Percentiles rank a stretch among this genome's conserved stretches.
phyloP scores from a whole-genome alignment of 2,888 invertebrate species.

The Linnaemya vulpina region DNA sequence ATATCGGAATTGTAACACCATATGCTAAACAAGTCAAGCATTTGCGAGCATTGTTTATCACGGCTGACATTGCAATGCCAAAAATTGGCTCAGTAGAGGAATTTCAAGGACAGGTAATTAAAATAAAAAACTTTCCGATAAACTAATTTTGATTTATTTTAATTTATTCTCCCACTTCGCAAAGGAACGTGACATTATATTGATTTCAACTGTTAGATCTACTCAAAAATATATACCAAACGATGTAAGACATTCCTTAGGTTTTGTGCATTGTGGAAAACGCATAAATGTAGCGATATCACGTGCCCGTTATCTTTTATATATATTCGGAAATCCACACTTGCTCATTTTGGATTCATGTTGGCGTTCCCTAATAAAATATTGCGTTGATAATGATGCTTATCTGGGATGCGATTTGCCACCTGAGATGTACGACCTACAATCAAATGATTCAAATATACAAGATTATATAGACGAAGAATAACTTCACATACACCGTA shows the following conservation, averaged over 20 bases:
- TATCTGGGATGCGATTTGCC: constrained; percentile 89
- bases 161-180: constrained; percentile 2
- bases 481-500: background rate
- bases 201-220: constrained; percentile 88
- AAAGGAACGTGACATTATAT: constrained; percentile 85
- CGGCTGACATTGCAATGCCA: constrained; percentile 84
- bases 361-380: constrained; percentile 87
- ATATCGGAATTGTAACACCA: constrained; percentile 94
- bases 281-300: constrained; percentile 95
- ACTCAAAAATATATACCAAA: constrained; percentile 80
- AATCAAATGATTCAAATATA: constrained; percentile 2
- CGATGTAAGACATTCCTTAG: constrained; percentile 85
- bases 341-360: constrained; percentile 86
- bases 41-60: constrained; percentile 81
- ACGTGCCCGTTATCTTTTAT: constrained; percentile 88
- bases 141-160: background rate
- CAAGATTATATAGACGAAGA: background rate
- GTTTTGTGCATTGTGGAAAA: constrained; percentile 89
- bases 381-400: constrained; percentile 86
- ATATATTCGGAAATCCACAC: constrained; percentile 93
- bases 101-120: constrained; percentile 91
- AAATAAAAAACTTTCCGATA: too few relatives aligned
- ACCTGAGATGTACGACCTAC: constrained; percentile 58
- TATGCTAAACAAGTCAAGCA: constrained; percentile 93
- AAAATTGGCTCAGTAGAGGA: constrained; percentile 93